phyloP scores from a whole-genome alignment of 2,888 invertebrate genomes.

The Cephalotes varians region DNA sequence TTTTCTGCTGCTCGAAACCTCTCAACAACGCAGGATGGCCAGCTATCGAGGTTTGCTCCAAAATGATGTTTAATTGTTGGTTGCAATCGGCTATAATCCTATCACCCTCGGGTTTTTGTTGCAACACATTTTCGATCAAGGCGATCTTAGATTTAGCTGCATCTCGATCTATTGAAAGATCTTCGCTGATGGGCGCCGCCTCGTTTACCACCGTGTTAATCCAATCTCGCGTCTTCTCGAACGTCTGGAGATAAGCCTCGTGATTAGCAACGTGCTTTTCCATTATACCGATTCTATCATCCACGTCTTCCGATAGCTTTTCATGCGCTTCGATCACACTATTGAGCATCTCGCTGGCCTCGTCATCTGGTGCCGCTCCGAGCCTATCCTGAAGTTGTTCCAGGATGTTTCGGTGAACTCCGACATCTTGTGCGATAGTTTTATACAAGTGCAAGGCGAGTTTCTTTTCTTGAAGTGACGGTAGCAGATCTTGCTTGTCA shows the following conservation, averaged over 20 bases:
- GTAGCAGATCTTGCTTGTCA: constrained; percentile 90
- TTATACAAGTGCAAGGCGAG: constrained; percentile 93
- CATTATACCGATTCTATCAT: constrained; percentile 89
- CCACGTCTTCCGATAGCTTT: constrained; percentile 89
- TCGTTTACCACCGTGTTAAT: constrained; percentile 93
- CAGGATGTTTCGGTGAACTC: constrained; percentile 93
- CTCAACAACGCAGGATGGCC: constrained; percentile 90
- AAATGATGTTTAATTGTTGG: constrained; percentile 90
- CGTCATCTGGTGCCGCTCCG: constrained; percentile 92
- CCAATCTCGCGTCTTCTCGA: constrained; percentile 94
- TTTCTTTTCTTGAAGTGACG: constrained; percentile 95
- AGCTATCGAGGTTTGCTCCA: constrained; percentile 91
- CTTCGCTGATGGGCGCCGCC: constrained; percentile 91
- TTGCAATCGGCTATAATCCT: constrained; percentile 90
- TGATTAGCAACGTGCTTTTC: constrained; percentile 93
- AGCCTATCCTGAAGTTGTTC: constrained; percentile 94
- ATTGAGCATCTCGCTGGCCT: constrained; percentile 91
- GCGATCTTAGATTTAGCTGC: constrained; percentile 91
- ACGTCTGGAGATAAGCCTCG: constrained; percentile 92
- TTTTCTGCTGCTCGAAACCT: constrained; percentile 91
- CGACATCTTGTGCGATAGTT: constrained; percentile 94
- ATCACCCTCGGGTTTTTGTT: constrained; percentile 91
- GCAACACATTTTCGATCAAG: constrained; percentile 91
- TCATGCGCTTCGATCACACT: constrained; percentile 92
- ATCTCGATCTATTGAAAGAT: constrained; percentile 92